Percentiles rank a stretch among this genome's conserved stretches.
Evolutionary conservation across 2,113 vertebrate genomes (phyloP).

Genomic region (Myotis yumanensis): DNA sequence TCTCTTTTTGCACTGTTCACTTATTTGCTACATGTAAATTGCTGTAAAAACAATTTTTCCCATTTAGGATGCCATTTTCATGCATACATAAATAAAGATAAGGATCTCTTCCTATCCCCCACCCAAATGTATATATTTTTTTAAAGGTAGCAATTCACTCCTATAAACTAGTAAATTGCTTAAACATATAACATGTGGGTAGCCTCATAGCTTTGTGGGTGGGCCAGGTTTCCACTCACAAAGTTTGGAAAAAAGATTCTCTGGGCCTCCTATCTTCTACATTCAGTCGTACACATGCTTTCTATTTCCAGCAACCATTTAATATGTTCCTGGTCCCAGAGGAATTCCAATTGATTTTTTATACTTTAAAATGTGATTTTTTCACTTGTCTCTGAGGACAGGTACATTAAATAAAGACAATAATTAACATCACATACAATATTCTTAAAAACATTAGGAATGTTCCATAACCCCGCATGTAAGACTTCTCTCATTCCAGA

Average conservation of each 20-base stretch:
- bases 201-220: constrained; percentile 34
- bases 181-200: constrained; percentile 42
- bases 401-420: background rate
- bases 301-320: constrained; percentile 15
- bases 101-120: background rate
- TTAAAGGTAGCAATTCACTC: background rate
- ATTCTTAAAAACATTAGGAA: constrained; percentile 4
- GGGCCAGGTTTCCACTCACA: background rate
- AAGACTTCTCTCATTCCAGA: background rate
- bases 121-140: background rate
- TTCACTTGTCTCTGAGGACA: constrained; percentile 37
- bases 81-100: background rate
- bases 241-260: background rate
- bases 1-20: background rate
- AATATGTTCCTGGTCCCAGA: background rate
- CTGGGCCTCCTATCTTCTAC: background rate
- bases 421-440: background rate
- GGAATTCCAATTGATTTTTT: constrained; percentile 26
- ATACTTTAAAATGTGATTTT: constrained; percentile 22
- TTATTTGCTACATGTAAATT: constrained; percentile 29
- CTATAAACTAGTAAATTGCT: background rate
- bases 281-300: background rate
- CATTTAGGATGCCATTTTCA: background rate
- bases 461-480: background rate
- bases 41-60: background rate